phyloP scores from a whole-genome alignment of 2,113 vertebrate species.

The Cervus canadensis region DNA sequence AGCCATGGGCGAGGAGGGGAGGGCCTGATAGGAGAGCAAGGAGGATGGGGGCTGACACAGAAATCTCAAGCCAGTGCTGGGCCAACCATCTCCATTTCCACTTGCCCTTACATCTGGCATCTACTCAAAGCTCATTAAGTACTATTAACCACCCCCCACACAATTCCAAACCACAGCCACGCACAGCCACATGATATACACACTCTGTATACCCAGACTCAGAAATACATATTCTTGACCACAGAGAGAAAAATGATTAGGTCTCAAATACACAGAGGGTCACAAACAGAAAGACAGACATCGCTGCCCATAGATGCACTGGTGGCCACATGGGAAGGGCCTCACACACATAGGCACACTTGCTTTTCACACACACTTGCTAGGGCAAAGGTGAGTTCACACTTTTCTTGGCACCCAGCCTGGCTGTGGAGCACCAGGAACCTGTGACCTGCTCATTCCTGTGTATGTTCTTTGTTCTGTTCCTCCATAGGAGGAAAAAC shows the following conservation, averaged over 20 bases:
- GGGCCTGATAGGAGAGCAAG: neutral
- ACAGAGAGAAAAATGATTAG: neutral
- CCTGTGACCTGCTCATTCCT: neutral
- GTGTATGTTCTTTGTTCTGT: neutral
- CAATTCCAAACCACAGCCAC: neutral
- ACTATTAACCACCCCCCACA: neutral
- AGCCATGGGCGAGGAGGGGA: neutral
- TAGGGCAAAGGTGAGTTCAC: neutral
- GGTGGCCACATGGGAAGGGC: neutral
- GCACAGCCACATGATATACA: neutral
- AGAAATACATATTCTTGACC: neutral
- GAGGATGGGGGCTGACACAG: neutral
- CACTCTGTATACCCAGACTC: neutral
- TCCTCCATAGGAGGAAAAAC: neutral
- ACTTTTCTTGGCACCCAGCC: neutral
- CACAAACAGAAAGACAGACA: neutral
- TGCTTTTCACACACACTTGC: neutral
- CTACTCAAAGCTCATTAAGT: neutral
- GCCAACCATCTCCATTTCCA: neutral
- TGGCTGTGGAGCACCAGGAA: neutral
- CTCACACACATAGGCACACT: neutral
- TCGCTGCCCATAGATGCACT: rapidly evolving
- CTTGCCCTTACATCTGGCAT: neutral
- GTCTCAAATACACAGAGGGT: neutral
- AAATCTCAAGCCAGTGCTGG: neutral